phyloP scores from a whole-genome alignment of 2,113 vertebrate genomes.

The Lates calcarifer region DNA sequence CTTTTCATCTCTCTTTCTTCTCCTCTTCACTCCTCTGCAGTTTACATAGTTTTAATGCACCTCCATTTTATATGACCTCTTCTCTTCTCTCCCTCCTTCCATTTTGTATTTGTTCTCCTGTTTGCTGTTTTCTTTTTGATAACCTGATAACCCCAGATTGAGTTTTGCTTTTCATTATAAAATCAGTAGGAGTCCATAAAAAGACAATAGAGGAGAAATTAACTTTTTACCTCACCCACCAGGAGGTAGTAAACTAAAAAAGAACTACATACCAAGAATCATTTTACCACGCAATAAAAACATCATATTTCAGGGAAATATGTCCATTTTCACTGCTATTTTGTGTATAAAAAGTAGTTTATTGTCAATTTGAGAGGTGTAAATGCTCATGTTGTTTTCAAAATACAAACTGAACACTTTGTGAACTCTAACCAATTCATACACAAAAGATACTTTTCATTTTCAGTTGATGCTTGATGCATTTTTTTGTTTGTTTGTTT shows the following conservation, averaged over 20 bases:
- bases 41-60: constrained; percentile 43
- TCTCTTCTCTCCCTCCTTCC: not conserved
- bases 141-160: not conserved
- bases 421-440: not conserved
- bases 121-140: not conserved
- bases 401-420: not conserved
- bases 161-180: constrained; percentile 44
- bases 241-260: constrained; percentile 18
- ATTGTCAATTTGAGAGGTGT: not conserved
- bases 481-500: not conserved
- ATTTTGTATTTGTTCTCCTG: constrained; percentile 27
- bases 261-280: not conserved
- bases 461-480: not conserved
- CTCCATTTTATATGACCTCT: constrained; percentile 33
- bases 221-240: constrained; percentile 11
- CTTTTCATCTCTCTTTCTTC: constrained; percentile 50
- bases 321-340: not conserved
- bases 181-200: constrained; percentile 38
- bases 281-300: constrained; percentile 11
- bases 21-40: not conserved
- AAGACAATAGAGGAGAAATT: constrained; percentile 28
- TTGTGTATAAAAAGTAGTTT: constrained; percentile 6
- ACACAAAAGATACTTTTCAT: not conserved
- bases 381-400: not conserved
- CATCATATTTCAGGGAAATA: constrained; percentile 18